Conservation (phyloP, 2,797 vertebrate species). For the Antrozous pallidus region DNA sequence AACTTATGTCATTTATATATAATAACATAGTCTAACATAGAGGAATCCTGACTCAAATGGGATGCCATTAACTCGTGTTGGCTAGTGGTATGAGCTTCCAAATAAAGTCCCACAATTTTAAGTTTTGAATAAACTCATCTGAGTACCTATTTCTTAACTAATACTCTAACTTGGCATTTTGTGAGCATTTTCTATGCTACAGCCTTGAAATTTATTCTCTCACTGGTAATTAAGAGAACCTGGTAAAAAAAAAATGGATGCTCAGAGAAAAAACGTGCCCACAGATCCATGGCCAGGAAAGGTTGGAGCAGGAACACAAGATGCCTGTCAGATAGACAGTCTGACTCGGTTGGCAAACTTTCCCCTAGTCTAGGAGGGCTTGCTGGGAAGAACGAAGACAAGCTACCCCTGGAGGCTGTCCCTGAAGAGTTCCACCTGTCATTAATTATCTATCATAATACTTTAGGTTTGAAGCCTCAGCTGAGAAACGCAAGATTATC, state of each 20-base stretch:
- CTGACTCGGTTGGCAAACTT: background rate
- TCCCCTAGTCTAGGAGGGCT: background rate
- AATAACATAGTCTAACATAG: background rate
- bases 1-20: background rate
- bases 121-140: background rate
- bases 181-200: background rate
- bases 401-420: background rate
- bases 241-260: background rate
- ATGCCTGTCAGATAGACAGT: background rate
- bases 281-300: background rate
- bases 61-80: background rate
- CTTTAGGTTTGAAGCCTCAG: constrained; percentile 2
- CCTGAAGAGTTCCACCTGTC: background rate
- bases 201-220: background rate
- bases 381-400: background rate
- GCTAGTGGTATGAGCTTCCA: background rate
- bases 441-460: background rate
- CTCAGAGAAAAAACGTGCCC: background rate
- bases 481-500: constrained; percentile 11
- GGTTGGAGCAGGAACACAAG: background rate
- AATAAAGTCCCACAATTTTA: background rate
- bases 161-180: background rate
- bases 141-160: background rate
- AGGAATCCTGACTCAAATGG: background rate
- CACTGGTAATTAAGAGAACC: background rate